Conservation (phyloP, 2,888 invertebrate genomes). For the Sepiola atlantica region DNA sequence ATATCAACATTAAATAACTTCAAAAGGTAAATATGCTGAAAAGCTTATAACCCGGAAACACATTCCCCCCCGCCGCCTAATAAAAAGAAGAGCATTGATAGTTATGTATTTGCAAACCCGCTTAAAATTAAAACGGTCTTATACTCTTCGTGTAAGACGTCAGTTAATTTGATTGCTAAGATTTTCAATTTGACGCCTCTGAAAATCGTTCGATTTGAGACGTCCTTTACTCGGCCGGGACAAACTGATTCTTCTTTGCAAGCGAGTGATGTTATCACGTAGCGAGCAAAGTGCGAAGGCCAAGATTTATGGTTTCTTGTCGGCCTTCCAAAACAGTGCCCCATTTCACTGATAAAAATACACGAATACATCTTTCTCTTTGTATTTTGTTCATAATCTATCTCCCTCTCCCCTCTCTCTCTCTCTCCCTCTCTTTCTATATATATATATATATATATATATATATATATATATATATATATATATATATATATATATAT, state of each 20-base stretch:
- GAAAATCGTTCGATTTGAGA: no score
- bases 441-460: no score
- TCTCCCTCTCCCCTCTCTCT: neutral
- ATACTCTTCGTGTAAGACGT: neutral
- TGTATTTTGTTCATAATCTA: rapidly evolving
- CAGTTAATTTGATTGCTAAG: no score
- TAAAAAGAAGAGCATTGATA: neutral
- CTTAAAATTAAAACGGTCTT: neutral
- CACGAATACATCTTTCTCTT: neutral
- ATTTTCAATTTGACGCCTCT: neutral
- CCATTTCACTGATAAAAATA: neutral
- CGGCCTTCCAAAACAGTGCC: neutral
- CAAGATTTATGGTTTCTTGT: neutral
- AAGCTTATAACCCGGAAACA: no score
- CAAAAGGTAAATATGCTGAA: no score
- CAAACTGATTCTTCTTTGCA: neutral
- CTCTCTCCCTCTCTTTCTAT: no score
- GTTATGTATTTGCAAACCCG: neutral
- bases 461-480: no score
- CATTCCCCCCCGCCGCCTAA: no score
- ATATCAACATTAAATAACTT: no score
- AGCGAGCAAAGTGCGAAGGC: neutral
- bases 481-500: no score
- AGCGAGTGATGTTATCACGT: neutral
- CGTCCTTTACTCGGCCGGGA: no score